phyloP scores from a whole-genome alignment of 2,113 vertebrate genomes.

The Sylvia atricapilla region DNA sequence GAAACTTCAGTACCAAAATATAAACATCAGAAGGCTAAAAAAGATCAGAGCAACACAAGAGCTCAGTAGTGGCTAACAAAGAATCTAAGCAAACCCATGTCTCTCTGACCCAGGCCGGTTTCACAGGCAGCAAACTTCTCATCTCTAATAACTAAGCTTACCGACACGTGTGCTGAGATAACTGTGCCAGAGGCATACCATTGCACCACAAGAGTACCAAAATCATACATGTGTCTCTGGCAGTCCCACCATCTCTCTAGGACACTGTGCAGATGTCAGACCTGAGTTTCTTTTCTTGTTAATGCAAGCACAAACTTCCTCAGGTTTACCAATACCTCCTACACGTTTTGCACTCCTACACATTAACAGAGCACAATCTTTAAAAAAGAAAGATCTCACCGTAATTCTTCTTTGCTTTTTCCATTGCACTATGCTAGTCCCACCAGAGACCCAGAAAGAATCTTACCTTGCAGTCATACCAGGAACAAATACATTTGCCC shows the following conservation, averaged over 20 bases:
- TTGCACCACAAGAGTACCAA: background rate
- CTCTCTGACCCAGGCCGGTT: background rate
- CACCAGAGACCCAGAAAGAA: background rate
- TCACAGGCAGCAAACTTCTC: background rate
- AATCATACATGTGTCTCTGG: accelerated
- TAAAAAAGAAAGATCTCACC: background rate
- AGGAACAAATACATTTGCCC: background rate
- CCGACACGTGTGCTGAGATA: background rate
- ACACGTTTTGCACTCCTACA: background rate
- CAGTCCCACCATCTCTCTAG: background rate
- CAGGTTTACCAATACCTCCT: background rate
- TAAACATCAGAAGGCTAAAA: too few species aligned
- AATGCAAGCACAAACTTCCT: background rate
- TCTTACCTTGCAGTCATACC: slow-evolving; percentile 11
- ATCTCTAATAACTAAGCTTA: background rate
- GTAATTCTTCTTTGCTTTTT: slow-evolving; percentile 11
- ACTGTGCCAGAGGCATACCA: background rate
- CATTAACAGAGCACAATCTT: background rate
- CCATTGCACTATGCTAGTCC: background rate
- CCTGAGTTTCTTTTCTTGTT: background rate
- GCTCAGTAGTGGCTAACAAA: background rate
- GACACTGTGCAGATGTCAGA: background rate
- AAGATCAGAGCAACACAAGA: background rate
- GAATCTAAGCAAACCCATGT: background rate
- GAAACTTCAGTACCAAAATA: too few species aligned